These are phyloP conservation scores for Vesta saturnalis DNA, from an alignment of 2,888 invertebrate genomes.

Conservation along the genomic window DNA sequence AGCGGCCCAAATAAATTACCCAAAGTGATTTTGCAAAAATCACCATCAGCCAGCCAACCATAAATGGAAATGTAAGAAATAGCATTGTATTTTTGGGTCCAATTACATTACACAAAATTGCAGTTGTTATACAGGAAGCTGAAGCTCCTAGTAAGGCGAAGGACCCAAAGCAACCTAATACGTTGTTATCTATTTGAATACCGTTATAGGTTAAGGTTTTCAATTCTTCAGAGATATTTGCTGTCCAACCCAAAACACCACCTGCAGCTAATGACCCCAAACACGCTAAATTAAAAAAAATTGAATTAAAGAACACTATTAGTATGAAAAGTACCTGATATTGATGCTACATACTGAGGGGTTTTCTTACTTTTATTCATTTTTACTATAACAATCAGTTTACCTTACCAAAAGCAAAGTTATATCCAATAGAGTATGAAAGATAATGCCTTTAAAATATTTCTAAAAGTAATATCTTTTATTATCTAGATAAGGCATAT, in stretches of 20 bases:
- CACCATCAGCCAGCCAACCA: constrained; percentile 78
- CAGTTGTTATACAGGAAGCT: constrained; percentile 77
- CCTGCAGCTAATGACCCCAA: constrained; percentile 83
- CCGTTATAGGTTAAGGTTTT: constrained; percentile 61
- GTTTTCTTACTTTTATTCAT: background rate
- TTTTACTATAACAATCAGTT: too few relatives aligned
- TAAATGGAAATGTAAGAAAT: constrained; percentile 72
- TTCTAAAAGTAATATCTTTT: too few relatives aligned
- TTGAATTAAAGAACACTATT: too few relatives aligned
- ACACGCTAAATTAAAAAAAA: too few relatives aligned
- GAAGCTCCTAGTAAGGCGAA: constrained; percentile 79
- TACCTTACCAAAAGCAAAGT: too few relatives aligned
- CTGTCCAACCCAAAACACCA: constrained; percentile 81
- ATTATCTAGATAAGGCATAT: too few relatives aligned
- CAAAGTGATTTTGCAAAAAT: constrained; percentile 72
- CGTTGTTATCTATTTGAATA: constrained; percentile 64
- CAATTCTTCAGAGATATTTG: constrained; percentile 71
- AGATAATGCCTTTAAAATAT: too few relatives aligned
- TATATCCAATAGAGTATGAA: too few relatives aligned
- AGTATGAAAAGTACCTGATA: constrained; percentile 74
- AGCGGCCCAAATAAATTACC: constrained; percentile 73
- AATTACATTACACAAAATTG: constrained; percentile 71
- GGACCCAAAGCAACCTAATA: constrained; percentile 80
- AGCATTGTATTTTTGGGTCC: constrained; percentile 79
- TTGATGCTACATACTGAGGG: constrained; percentile 65